These are phyloP conservation scores for Mycetomoellerius zeteki DNA, from an alignment of 1,140 invertebrate genomes.

Conservation along the genomic window DNA sequence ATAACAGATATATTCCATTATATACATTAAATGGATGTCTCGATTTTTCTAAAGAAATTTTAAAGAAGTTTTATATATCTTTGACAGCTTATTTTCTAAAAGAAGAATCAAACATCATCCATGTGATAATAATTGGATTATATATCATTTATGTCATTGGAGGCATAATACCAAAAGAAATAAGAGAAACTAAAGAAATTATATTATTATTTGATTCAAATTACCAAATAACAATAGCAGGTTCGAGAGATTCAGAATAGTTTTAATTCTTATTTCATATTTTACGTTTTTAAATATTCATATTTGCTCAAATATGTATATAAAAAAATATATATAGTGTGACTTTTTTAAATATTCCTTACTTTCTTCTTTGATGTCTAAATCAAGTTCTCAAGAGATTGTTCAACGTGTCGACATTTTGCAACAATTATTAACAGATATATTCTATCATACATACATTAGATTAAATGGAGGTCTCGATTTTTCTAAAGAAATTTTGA, in stretches of 20 bases:
- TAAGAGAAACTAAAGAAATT: slow-evolving; percentile 80
- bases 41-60: slow-evolving; percentile 15
- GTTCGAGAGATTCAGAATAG: slow-evolving; percentile 72
- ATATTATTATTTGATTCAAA: slow-evolving; percentile 54
- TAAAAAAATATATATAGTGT: background rate
- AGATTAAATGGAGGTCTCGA: background rate
- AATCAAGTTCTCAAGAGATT: slow-evolving; percentile 79
- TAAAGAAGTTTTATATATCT: slow-evolving; percentile 21
- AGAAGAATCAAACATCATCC: slow-evolving; percentile 86
- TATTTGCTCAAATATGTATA: background rate
- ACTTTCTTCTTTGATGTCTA: slow-evolving; percentile 77
- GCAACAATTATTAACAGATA: slow-evolving; percentile 87
- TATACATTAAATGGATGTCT: slow-evolving; percentile 71
- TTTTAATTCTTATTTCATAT: slow-evolving; percentile 2
- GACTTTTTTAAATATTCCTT: slow-evolving; percentile 30
- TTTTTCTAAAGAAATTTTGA: slow-evolving; percentile 5
- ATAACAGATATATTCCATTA: slow-evolving; percentile 86
- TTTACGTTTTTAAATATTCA: slow-evolving; percentile 16
- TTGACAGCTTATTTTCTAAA: slow-evolving; percentile 81
- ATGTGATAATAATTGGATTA: slow-evolving; percentile 87
- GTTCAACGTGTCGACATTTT: slow-evolving; percentile 86
- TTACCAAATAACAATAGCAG: slow-evolving; percentile 80
- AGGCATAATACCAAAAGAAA: slow-evolving; percentile 88
- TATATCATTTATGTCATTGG: slow-evolving; percentile 89
- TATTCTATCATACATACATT: slow-evolving; percentile 85